Percentiles rank a stretch among this genome's conserved stretches.
These are phyloP conservation scores for Papilio machaon DNA, from an alignment of 1,140 invertebrate species.

Conservation along the genomic window DNA sequence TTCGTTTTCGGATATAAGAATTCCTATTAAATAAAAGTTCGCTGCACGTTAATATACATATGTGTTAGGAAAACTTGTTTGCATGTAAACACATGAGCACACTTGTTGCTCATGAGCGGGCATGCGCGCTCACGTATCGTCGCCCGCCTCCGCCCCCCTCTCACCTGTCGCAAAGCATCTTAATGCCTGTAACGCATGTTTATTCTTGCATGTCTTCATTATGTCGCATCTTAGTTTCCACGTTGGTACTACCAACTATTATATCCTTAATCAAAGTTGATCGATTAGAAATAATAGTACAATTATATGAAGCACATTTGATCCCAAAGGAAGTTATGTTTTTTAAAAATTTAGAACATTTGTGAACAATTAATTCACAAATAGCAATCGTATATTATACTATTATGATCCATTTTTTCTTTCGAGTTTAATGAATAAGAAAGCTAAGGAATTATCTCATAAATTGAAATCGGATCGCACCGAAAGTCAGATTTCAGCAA, in stretches of 20 bases:
- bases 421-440: not conserved
- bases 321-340: not conserved
- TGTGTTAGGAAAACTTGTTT: constrained; percentile 13
- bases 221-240: constrained; percentile 18
- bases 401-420: not conserved
- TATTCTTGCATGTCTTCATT: constrained; percentile 36
- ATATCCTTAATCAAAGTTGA: constrained; percentile 13
- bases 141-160: constrained; percentile 21
- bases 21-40: not conserved
- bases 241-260: not conserved
- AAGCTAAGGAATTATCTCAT: constrained; percentile 37
- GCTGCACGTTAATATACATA: not conserved
- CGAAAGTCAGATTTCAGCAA: constrained; percentile 70
- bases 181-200: constrained; percentile 27
- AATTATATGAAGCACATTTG: not conserved
- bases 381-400: not conserved
- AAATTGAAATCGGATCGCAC: constrained; percentile 66
- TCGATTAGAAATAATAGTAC: not conserved
- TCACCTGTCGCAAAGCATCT: constrained; percentile 21
- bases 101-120: constrained; percentile 74
- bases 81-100: constrained; percentile 64
- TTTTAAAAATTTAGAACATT: not conserved
- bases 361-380: not conserved
- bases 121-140: constrained; percentile 61
- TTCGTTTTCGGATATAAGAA: not conserved